These are phyloP conservation scores for Sardina pilchardus DNA, from an alignment of 2,113 vertebrate species.

Conservation along the genomic window DNA sequence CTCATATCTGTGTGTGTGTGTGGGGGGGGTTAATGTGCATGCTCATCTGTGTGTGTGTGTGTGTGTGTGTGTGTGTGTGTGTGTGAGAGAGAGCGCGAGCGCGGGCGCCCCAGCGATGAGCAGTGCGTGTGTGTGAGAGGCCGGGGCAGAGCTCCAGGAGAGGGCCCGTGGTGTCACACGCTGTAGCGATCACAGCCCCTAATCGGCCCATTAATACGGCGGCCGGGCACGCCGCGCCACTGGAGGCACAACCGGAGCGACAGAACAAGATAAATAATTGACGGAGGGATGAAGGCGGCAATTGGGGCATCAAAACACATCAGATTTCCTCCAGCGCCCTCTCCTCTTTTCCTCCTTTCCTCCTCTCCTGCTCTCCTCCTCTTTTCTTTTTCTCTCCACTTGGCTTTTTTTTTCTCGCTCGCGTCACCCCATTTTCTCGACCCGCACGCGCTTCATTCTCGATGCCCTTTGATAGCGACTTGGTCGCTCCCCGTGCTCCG, in stretches of 20 bases:
- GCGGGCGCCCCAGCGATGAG: background rate
- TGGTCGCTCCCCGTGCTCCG: conserved; percentile 21
- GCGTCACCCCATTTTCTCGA: background rate
- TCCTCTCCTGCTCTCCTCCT: conserved; percentile 26
- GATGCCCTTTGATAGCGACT: background rate
- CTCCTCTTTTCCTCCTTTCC: conserved; percentile 36
- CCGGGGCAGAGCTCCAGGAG: background rate
- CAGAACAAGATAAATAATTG: conserved; percentile 65
- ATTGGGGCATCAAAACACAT: conserved; percentile 66
- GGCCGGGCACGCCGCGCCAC: conserved; percentile 51
- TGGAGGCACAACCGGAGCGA: conserved; percentile 51
- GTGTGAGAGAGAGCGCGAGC: background rate
- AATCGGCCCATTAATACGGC: conserved; percentile 64
- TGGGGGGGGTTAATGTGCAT: background rate
- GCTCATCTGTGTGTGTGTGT: background rate
- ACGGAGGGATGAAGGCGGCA: conserved; percentile 59
- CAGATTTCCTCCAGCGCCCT: conserved; percentile 35
- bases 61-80: background rate
- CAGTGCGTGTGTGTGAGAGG: background rate
- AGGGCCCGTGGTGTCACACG: conserved; percentile 50
- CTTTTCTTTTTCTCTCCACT: conserved; percentile 10
- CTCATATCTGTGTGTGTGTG: background rate
- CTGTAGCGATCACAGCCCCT: conserved; percentile 50
- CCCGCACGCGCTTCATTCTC: background rate
- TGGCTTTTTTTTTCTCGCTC: conserved; percentile 28